Conservation (phyloP, 2,797 vertebrate species). For the Craterocephalus amniculus region DNA sequence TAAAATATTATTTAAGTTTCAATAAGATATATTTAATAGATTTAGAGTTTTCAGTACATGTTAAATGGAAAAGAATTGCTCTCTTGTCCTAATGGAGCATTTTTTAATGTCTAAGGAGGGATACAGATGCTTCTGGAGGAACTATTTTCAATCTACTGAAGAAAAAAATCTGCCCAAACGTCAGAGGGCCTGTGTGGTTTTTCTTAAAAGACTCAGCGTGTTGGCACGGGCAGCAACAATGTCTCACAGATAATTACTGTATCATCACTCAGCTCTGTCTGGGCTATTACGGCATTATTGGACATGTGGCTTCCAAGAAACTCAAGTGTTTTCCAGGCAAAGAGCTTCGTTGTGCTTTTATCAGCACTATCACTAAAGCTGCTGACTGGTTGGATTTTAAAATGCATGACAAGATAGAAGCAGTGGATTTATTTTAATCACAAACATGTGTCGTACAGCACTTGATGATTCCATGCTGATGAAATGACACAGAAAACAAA, state of each 20-base stretch:
- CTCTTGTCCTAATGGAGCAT: no score
- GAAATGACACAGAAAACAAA: not conserved
- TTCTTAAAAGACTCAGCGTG: not conserved
- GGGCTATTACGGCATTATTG: constrained; percentile 5
- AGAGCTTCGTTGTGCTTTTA: constrained; percentile 21
- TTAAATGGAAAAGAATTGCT: no score
- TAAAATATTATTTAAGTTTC: no score
- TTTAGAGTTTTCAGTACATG: no score
- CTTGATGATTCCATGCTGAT: not conserved
- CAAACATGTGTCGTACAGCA: no score
- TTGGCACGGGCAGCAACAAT: constrained; percentile 23
- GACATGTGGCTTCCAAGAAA: constrained; percentile 38
- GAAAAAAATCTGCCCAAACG: not conserved
- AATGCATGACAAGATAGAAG: not conserved
- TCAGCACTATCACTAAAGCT: constrained; percentile 20
- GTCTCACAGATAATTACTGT: constrained; percentile 20
- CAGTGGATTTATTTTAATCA: not conserved
- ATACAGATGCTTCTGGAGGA: constrained; percentile 1
- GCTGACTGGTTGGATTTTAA: constrained; percentile 22
- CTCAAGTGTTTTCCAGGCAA: constrained; percentile 23
- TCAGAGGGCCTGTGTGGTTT: not conserved
- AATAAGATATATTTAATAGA: no score
- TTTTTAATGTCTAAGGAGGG: no score
- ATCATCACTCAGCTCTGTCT: constrained; percentile 20
- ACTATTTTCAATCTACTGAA: constrained; percentile 1